These are phyloP conservation scores for Caiman crocodilus DNA, from an alignment of 2,797 vertebrate species.

Conservation along the genomic window DNA sequence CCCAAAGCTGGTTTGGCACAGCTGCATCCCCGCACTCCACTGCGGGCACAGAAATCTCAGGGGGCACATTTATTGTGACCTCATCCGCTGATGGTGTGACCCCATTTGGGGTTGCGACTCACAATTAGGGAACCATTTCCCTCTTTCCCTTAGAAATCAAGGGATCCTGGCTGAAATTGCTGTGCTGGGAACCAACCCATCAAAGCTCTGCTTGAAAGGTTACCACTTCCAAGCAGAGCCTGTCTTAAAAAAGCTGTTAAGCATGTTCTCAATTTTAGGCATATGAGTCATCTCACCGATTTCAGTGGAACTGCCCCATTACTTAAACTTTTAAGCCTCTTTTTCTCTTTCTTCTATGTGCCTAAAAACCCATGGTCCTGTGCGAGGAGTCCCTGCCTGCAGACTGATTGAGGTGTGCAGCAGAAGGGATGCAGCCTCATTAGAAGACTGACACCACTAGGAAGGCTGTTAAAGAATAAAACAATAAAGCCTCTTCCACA, in stretches of 20 bases:
- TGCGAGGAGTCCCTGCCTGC: not conserved
- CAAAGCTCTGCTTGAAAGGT: not conserved
- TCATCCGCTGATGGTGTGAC: no score
- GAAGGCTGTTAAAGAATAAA: not conserved
- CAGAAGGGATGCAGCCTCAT: not conserved
- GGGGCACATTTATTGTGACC: no score
- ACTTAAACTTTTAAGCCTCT: fast-evolving
- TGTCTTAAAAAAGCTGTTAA: not conserved
- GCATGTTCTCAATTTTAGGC: not conserved
- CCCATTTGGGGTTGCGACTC: no score
- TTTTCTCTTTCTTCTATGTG: not conserved
- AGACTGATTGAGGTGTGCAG: not conserved
- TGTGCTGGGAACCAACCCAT: no score
- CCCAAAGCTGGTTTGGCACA: no score
- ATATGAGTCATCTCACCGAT: not conserved
- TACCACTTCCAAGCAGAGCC: not conserved
- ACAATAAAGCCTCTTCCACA: not conserved
- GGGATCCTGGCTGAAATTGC: no score
- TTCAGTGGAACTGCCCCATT: not conserved
- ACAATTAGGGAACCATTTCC: no score
- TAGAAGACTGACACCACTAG: not conserved
- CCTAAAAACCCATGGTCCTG: fast-evolving
- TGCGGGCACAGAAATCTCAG: no score
- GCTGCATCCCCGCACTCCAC: no score
- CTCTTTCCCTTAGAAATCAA: no score